Evolutionary conservation across 2,797 vertebrate species (phyloP).

Genomic region (Enteromius mattozi): DNA sequence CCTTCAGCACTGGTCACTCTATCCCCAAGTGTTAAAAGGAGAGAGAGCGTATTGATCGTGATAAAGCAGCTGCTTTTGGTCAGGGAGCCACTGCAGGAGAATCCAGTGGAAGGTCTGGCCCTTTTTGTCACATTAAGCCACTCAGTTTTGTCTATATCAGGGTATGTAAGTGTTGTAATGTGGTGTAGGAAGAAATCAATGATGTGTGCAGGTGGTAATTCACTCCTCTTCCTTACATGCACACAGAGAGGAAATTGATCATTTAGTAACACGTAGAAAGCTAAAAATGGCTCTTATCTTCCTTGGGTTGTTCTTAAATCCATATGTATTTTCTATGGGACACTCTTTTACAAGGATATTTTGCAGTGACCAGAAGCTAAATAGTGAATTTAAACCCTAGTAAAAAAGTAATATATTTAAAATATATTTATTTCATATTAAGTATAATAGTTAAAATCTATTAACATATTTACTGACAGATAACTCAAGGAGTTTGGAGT

Average conservation of each 20-base stretch:
- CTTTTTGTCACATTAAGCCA: constrained; percentile 33
- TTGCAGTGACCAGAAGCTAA: neutral
- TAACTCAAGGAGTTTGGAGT: too few relatives aligned
- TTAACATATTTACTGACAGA: too few relatives aligned
- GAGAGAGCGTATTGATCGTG: constrained; percentile 72
- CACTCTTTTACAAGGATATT: neutral
- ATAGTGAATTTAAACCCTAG: too few relatives aligned
- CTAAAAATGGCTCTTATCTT: neutral
- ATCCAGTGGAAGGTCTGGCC: constrained; percentile 78
- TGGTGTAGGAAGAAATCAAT: constrained; percentile 26
- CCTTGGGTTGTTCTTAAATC: neutral
- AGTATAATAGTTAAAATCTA: too few relatives aligned
- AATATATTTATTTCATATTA: too few relatives aligned
- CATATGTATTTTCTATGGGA: neutral
- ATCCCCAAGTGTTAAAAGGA: constrained; percentile 31
- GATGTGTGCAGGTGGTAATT: constrained; percentile 9
- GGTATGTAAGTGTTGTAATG: constrained; percentile 9
- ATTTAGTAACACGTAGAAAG: neutral
- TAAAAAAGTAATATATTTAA: too few relatives aligned
- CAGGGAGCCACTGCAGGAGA: constrained; percentile 69
- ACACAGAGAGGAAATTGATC: neutral
- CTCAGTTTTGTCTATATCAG: constrained; percentile 12
- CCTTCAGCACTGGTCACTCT: constrained; percentile 30
- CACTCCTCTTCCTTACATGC: constrained; percentile 6
- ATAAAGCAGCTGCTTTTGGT: constrained; percentile 75